phyloP scores from a whole-genome alignment of 2,888 invertebrate species.

The Meiosimyza platycephala region DNA sequence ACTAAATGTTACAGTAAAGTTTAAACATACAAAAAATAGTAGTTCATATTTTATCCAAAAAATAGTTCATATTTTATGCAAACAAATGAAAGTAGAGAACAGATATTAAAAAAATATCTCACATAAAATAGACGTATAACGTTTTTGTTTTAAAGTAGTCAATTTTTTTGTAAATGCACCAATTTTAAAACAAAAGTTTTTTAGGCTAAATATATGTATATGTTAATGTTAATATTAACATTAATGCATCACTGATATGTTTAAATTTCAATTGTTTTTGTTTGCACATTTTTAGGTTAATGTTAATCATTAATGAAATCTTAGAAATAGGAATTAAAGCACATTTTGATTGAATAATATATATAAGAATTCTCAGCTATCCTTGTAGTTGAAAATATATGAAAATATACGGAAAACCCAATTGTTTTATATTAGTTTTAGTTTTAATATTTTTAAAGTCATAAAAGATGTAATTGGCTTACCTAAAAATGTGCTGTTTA shows the following conservation, averaged over 20 bases:
- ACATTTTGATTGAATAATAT: no score
- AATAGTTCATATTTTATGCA: constrained; percentile 4
- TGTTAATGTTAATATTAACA: constrained; percentile 15
- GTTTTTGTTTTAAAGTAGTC: constrained; percentile 25
- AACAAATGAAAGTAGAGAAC: constrained; percentile 10
- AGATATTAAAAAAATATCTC: background rate
- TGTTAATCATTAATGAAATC: no score
- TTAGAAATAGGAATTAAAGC: no score
- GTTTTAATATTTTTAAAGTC: no score
- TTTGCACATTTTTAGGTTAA: no score
- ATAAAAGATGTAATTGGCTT: no score
- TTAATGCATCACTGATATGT: constrained; percentile 7
- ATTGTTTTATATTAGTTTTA: no score
- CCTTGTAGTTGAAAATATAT: no score
- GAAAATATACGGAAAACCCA: no score
- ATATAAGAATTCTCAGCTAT: no score
- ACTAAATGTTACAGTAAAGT: background rate
- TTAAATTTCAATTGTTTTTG: no score
- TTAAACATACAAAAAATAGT: constrained; percentile 1
- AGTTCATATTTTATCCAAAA: constrained; percentile 16
- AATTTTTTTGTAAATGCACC: constrained; percentile 25
- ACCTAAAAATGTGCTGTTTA: no score
- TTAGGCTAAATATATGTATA: constrained; percentile 21
- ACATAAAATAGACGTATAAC: background rate
- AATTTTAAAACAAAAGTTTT: constrained; percentile 1